These are phyloP conservation scores for Hylyphantes graminicola DNA, from an alignment of 1,140 invertebrate species.

Conservation along the genomic window DNA sequence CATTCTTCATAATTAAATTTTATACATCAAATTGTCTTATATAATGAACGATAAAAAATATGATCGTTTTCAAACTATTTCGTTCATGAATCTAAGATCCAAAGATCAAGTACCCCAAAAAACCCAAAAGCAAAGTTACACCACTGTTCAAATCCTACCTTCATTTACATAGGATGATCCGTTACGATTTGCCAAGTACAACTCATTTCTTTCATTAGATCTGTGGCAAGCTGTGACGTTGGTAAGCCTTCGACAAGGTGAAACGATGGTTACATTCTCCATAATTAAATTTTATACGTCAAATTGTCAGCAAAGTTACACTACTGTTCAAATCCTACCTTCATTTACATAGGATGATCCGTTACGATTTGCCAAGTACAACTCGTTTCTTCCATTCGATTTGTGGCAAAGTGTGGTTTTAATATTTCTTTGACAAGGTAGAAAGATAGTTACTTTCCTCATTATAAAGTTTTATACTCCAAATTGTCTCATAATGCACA, in stretches of 20 bases:
- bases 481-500: no score
- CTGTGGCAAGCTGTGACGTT: conserved; percentile 8
- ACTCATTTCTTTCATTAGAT: conserved; percentile 35
- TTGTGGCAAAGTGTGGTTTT: no score
- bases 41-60: neutral
- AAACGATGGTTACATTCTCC: neutral
- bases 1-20: no score
- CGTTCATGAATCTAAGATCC: no score
- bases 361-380: neutral
- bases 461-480: no score
- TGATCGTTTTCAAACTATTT: no score
- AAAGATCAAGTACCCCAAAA: no score
- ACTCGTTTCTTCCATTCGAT: no score
- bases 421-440: no score
- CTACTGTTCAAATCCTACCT: neutral
- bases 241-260: conserved; percentile 30
- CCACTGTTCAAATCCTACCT: neutral
- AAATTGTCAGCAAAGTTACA: neutral
- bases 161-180: conserved; percentile 15
- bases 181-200: conserved; percentile 18
- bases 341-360: conserved; percentile 12
- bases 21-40: no score
- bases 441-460: no score
- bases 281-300: no score
- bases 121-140: neutral